phyloP scores from a whole-genome alignment of 2,888 invertebrate species.

The Drosophila nigricruria region DNA sequence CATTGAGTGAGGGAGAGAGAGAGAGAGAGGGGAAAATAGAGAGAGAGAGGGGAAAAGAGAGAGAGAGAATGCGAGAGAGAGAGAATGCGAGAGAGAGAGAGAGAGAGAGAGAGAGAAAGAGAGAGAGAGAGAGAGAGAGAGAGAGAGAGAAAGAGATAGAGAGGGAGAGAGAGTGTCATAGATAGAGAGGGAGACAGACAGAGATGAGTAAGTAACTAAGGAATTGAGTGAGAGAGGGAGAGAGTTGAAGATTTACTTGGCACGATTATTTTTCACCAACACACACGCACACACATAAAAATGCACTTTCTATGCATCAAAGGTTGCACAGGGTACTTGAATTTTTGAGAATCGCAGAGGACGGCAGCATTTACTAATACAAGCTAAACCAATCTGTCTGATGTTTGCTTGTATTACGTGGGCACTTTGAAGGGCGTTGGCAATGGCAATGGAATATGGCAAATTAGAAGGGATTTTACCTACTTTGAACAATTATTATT shows the following conservation, averaged over 20 bases:
- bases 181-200: background rate
- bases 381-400: background rate
- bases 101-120: background rate
- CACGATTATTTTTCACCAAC: background rate
- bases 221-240: too few relatives aligned
- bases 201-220: too few relatives aligned
- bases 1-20: background rate
- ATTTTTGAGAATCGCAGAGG: constrained; percentile 2
- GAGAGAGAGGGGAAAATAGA: background rate
- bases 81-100: background rate
- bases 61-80: background rate
- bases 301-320: background rate
- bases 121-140: background rate
- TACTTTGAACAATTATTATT: background rate
- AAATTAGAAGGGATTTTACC: background rate
- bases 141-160: too few relatives aligned
- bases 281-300: background rate
- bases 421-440: background rate
- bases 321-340: background rate
- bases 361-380: background rate
- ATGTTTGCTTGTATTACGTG: too few relatives aligned
- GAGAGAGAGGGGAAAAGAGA: background rate
- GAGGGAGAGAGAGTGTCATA: background rate
- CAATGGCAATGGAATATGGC: background rate
- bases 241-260: too few relatives aligned